Conservation (phyloP, 2,888 invertebrate genomes). For the Ectemnius lituratus region DNA sequence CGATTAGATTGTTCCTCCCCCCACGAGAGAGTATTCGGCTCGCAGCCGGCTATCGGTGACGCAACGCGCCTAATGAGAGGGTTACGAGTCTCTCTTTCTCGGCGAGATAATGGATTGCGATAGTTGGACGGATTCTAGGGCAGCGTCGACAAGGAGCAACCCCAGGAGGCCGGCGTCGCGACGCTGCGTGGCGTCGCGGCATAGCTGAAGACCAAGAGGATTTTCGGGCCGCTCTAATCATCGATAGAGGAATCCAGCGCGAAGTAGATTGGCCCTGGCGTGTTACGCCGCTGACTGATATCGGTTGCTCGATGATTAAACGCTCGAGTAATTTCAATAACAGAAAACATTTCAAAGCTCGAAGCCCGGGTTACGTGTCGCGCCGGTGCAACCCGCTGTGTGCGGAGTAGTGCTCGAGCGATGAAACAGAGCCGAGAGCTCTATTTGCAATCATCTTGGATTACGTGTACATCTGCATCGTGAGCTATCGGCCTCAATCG, state of each 20-base stretch:
- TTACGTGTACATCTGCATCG: conserved; percentile 43
- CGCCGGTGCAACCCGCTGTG: neutral
- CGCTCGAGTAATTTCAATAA: conserved; percentile 53
- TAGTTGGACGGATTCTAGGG: neutral
- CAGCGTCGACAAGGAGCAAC: no score
- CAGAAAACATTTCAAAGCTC: conserved; percentile 54
- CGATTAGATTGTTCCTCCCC: conserved; percentile 4
- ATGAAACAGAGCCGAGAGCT: conserved; percentile 44
- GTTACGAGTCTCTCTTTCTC: no score
- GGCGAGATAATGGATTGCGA: neutral
- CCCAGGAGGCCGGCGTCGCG: no score
- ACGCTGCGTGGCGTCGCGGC: no score
- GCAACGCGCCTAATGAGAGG: conserved; percentile 7
- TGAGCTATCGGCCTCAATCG: conserved; percentile 27
- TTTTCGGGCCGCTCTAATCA: neutral
- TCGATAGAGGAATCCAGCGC: conserved; percentile 3
- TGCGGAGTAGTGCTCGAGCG: conserved; percentile 6
- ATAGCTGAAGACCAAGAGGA: neutral
- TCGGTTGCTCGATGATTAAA: conserved; percentile 52
- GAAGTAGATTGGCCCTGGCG: conserved; percentile 5
- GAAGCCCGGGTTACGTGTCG: neutral
- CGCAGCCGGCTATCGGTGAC: conserved; percentile 18
- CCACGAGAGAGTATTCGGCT: neutral
- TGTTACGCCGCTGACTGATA: conserved; percentile 2
- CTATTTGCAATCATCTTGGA: conserved; percentile 48